Evolutionary conservation across 2,113 vertebrate species (phyloP).

Genomic region (Cisticola juncidis): DNA sequence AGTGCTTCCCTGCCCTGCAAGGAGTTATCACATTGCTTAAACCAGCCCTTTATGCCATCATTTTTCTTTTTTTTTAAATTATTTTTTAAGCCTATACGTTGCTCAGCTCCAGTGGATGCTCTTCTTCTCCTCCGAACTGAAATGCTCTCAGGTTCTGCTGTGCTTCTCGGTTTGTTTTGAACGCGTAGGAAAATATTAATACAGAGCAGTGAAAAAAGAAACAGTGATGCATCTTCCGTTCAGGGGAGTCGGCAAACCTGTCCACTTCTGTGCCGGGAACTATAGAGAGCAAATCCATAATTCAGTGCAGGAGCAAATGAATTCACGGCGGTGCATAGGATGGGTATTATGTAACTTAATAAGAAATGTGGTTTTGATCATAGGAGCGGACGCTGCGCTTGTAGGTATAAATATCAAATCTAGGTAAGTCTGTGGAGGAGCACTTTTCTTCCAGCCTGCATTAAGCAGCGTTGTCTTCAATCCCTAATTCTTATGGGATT

Average conservation of each 20-base stretch:
- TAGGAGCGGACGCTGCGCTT: background rate
- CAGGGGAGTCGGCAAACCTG: slow-evolving; percentile 19
- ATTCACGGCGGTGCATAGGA: slow-evolving; percentile 14
- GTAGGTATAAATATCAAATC: slow-evolving; percentile 46
- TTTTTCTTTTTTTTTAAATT: background rate
- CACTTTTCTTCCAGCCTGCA: slow-evolving; percentile 5
- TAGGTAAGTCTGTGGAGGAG: slow-evolving; percentile 40
- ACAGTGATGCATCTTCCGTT: background rate
- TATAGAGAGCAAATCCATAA: slow-evolving; percentile 47
- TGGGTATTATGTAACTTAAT: slow-evolving; percentile 61
- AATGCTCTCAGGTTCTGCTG: background rate
- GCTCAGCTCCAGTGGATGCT: slow-evolving; percentile 9
- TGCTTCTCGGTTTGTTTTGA: slow-evolving; percentile 12
- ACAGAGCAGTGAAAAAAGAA: slow-evolving; percentile 28
- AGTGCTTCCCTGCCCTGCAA: slow-evolving; percentile 54
- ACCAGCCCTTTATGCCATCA: slow-evolving; percentile 34
- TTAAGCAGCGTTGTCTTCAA: background rate
- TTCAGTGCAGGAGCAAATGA: slow-evolving; percentile 65
- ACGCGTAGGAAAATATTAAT: slow-evolving; percentile 37
- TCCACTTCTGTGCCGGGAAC: background rate
- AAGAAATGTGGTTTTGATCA: slow-evolving; percentile 62
- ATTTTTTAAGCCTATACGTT: background rate
- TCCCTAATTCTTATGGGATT: slow-evolving; percentile 38
- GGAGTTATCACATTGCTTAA: slow-evolving; percentile 52
- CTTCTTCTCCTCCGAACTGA: background rate